Conservation (phyloP, 2,888 invertebrate species). For the Nemurella pictetii region DNA sequence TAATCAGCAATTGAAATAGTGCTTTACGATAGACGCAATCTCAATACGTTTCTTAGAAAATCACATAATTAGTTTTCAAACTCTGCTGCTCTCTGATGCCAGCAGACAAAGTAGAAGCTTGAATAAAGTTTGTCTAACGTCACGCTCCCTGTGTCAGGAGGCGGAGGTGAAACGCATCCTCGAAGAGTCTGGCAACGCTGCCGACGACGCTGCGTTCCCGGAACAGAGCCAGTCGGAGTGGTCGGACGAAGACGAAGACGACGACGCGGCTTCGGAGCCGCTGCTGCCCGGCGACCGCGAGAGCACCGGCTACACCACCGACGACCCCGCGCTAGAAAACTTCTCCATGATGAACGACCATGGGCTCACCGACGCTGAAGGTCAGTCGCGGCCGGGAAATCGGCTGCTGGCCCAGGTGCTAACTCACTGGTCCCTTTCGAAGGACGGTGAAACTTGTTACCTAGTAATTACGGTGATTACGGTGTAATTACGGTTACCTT, state of each 20-base stretch:
- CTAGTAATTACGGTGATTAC: no score
- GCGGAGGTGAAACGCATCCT: slow-evolving; percentile 56
- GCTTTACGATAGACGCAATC: no score
- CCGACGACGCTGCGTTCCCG: slow-evolving; percentile 40
- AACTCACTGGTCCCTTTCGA: no score
- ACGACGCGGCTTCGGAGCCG: slow-evolving; percentile 65
- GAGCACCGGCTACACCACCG: slow-evolving; percentile 84
- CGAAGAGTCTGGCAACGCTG: slow-evolving; percentile 47
- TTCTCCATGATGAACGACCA: slow-evolving; percentile 84
- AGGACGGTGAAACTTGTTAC: no score
- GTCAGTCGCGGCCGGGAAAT: slow-evolving; percentile 50
- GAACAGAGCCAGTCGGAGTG: slow-evolving; percentile 77
- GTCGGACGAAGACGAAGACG: slow-evolving; percentile 69
- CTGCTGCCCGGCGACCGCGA: slow-evolving; percentile 57
- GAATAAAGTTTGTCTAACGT: neutral
- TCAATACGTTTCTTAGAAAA: no score
- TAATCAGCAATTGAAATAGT: no score
- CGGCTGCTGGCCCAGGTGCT: no score
- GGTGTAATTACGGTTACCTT: no score
- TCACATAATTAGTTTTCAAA: no score
- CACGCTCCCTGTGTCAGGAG: no score
- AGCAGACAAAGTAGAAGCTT: no score
- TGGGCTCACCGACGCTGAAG: slow-evolving; percentile 85
- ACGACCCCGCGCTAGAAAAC: slow-evolving; percentile 84
- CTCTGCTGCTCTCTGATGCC: no score